These are phyloP conservation scores for Lasioglossum marginatum DNA, from an alignment of 2,888 invertebrate species.

Conservation along the genomic window DNA sequence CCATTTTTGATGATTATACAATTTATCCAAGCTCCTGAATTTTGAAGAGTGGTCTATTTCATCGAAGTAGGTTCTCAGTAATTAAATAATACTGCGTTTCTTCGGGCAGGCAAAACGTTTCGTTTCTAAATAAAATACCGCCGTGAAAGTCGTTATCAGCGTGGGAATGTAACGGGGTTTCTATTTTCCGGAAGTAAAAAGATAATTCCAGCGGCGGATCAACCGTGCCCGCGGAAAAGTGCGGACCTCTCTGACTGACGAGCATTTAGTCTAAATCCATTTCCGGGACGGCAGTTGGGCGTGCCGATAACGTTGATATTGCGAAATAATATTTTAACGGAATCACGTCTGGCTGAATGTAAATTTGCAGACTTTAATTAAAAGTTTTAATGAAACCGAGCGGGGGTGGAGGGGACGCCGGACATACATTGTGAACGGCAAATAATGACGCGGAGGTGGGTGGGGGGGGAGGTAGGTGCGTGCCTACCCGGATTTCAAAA, in stretches of 20 bases:
- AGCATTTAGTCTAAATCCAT: constrained; percentile 68
- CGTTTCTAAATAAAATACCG: background rate
- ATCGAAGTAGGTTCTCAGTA: background rate
- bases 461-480: background rate
- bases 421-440: constrained; percentile 65
- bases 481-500: constrained; percentile 61
- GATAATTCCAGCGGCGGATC: constrained; percentile 4
- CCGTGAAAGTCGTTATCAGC: background rate
- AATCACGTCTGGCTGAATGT: constrained; percentile 71
- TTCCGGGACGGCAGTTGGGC: constrained; percentile 34
- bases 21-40: too few species aligned
- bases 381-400: constrained; percentile 71
- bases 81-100: background rate
- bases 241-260: constrained; percentile 37
- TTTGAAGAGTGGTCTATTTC: background rate
- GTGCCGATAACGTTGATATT: constrained; percentile 69
- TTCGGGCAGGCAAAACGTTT: background rate
- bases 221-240: constrained; percentile 43
- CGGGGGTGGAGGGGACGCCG: constrained; percentile 16
- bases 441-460: constrained; percentile 57
- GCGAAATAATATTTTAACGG: constrained; percentile 76
- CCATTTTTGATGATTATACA: too few species aligned
- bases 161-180: background rate
- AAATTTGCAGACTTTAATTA: constrained; percentile 77
- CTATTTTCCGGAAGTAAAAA: constrained; percentile 16